Conservation (phyloP, 2,888 invertebrate genomes). For the Erebia aethiops region DNA sequence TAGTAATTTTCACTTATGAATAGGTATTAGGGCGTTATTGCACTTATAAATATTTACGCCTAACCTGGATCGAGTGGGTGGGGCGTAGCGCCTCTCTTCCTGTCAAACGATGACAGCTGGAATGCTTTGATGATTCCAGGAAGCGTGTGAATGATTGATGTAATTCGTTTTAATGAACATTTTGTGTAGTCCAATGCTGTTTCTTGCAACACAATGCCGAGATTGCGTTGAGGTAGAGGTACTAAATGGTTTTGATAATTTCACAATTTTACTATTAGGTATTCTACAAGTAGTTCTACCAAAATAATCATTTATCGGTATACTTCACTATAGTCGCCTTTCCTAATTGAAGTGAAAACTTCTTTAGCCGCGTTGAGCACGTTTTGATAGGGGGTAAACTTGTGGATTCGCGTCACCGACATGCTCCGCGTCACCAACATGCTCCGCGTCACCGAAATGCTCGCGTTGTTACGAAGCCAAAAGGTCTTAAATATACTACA, state of each 20-base stretch:
- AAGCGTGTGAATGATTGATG: constrained; percentile 61
- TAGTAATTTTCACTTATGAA: constrained; percentile 83
- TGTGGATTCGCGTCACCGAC: too few species aligned
- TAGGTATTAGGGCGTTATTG: constrained; percentile 79
- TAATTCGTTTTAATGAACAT: constrained; percentile 64
- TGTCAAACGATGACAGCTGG: constrained; percentile 67
- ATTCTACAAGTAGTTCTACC: not conserved
- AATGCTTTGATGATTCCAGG: constrained; percentile 61
- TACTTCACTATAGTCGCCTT: not conserved
- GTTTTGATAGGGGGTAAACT: too few species aligned
- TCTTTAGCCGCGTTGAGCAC: too few species aligned
- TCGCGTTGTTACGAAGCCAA: too few species aligned
- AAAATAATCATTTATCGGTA: not conserved
- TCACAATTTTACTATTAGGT: not conserved
- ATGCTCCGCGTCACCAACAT: too few species aligned
- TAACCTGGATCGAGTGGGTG: constrained; percentile 62
- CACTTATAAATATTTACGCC: constrained; percentile 80
- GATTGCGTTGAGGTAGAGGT: constrained; percentile 23
- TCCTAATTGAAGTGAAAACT: too few species aligned
- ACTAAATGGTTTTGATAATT: constrained; percentile 17
- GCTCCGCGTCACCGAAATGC: too few species aligned
- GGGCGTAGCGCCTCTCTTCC: constrained; percentile 64
- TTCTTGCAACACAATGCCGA: constrained; percentile 37
- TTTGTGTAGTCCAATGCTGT: constrained; percentile 52
- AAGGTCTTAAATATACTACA: too few species aligned